Evolutionary conservation across 2,888 invertebrate genomes (phyloP).

Genomic region (Drosophila kokeensis): DNA sequence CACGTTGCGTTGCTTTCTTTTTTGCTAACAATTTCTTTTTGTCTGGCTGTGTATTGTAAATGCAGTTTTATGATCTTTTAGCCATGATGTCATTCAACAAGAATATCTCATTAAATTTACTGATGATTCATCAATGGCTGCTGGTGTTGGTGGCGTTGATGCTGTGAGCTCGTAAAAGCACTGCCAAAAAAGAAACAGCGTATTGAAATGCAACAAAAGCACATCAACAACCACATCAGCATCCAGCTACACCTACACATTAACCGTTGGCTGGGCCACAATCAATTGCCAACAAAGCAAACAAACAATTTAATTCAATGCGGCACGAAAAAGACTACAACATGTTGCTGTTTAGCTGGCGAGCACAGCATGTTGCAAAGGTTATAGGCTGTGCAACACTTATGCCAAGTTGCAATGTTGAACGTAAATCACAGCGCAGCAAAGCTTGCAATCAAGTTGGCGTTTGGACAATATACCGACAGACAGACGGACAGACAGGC

Average conservation of each 20-base stretch:
- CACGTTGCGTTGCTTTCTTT: not conserved
- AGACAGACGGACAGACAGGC: constrained; percentile 24
- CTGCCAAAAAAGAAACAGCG: constrained; percentile 25
- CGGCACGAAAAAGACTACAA: constrained; percentile 71
- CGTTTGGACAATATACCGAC: constrained; percentile 45
- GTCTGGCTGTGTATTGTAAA: not conserved
- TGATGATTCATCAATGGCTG: constrained; percentile 70
- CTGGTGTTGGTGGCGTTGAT: constrained; percentile 27
- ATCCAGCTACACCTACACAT: constrained; percentile 70
- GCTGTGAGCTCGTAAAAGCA: constrained; percentile 39
- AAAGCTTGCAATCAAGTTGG: constrained; percentile 58
- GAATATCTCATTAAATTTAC: constrained; percentile 71
- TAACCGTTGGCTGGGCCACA: constrained; percentile 76
- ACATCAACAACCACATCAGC: constrained; percentile 28
- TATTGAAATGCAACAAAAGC: constrained; percentile 43
- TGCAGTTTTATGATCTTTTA: constrained; percentile 15
- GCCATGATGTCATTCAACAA: constrained; percentile 70
- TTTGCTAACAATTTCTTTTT: not conserved
- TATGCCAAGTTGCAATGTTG: constrained; percentile 83
- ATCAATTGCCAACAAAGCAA: constrained; percentile 82
- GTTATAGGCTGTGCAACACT: constrained; percentile 83
- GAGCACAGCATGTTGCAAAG: constrained; percentile 77
- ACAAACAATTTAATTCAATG: constrained; percentile 85
- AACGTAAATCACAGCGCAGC: constrained; percentile 79
- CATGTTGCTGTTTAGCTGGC: constrained; percentile 54